These are phyloP conservation scores for Cynodonichthys magdalenae DNA, from an alignment of 2,797 vertebrate genomes.

Conservation along the genomic window DNA sequence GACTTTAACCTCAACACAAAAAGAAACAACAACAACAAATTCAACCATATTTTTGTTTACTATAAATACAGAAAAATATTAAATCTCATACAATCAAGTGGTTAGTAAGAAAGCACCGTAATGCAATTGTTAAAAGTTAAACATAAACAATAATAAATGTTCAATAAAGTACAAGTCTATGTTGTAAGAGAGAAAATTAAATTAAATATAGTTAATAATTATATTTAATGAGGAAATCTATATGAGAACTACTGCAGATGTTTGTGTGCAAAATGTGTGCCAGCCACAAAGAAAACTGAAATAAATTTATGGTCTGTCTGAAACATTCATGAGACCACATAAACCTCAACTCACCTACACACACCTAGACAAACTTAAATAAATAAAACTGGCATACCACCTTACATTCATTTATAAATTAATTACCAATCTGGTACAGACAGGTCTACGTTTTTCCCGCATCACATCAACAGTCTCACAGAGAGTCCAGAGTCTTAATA, in stretches of 20 bases:
- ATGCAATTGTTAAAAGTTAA: conserved; percentile 39
- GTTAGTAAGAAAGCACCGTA: conserved; percentile 69
- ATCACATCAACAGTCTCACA: conserved; percentile 63
- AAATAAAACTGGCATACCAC: conserved; percentile 71
- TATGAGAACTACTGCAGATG: conserved; percentile 43
- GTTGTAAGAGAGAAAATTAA: conserved; percentile 36
- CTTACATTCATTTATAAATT: conserved; percentile 72
- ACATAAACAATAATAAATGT: conserved; percentile 16
- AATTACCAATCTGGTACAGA: conserved; percentile 28
- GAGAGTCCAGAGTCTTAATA: conserved; percentile 74
- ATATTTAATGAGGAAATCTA: conserved; percentile 54
- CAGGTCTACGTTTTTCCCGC: conserved; percentile 42
- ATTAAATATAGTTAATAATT: conserved; percentile 65
- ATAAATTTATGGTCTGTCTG: conserved; percentile 29
- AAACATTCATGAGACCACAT: conserved; percentile 33
- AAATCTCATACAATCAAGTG: conserved; percentile 69
- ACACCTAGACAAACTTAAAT: conserved; percentile 54
- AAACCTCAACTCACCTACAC: conserved; percentile 44
- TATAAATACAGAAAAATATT: conserved; percentile 77
- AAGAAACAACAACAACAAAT: conserved; percentile 1
- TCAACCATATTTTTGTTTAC: conserved; percentile 55
- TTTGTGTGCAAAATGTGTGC: conserved; percentile 74
- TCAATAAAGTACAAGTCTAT: conserved; percentile 35
- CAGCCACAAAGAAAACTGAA: conserved; percentile 68
- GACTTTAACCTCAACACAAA: too few species aligned